phyloP scores from a whole-genome alignment of 1,140 invertebrate species.

The Stenopsyche tienmushanensis region DNA sequence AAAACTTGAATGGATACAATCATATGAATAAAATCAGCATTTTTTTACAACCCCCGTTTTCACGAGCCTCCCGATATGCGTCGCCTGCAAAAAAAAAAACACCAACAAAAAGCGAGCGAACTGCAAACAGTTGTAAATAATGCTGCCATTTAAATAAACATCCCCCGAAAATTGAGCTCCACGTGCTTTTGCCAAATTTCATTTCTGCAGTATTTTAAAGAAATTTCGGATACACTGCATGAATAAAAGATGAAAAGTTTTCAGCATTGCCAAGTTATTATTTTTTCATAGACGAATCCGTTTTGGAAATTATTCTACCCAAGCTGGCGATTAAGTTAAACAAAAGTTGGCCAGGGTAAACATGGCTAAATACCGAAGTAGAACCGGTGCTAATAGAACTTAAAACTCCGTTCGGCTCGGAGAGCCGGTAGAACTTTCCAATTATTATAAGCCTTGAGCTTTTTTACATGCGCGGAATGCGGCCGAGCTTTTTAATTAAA shows the following conservation, averaged over 20 bases:
- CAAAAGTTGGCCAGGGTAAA: neutral
- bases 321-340: neutral
- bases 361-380: neutral
- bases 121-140: neutral
- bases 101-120: no score
- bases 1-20: no score
- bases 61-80: no score
- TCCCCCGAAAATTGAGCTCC: neutral
- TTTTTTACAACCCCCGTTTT: no score
- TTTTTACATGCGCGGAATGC: conserved; percentile 26
- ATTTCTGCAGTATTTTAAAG: no score
- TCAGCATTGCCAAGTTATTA: no score
- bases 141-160: neutral
- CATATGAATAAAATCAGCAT: no score
- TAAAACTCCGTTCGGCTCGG: conserved; percentile 3
- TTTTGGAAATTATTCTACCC: neutral
- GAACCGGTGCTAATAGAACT: neutral
- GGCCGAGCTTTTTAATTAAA: conserved; percentile 40
- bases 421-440: conserved; percentile 2
- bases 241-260: no score
- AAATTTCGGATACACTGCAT: no score
- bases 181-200: no score
- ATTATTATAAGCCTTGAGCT: conserved; percentile 9
- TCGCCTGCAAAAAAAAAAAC: no score
- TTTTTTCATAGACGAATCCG: no score